Evolutionary conservation across 2,797 vertebrate genomes (phyloP), one percentile per base, ranked within the genome.

Genomic region (Acanthurus leucopareius): DNA sequence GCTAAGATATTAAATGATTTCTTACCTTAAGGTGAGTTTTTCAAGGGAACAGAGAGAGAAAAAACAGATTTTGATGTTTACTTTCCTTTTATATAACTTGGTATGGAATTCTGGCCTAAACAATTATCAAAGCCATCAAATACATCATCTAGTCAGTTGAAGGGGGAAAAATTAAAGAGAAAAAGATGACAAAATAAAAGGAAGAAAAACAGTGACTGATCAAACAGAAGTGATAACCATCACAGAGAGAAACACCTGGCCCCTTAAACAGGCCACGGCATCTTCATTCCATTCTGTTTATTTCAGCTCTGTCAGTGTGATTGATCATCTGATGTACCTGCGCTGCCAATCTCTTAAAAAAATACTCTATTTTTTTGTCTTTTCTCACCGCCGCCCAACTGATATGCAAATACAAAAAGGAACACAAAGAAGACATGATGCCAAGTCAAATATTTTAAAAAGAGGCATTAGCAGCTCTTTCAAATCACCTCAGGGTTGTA

Each of bases 271-370:
- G 77, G 57, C 70, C 14, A 42, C 70, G 7, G 32, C 51, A 59
- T 89, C 75, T 86, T 89, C 80, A 86, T 83, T 92, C 80, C 78
- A 69, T 70, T 87, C 74, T 71, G 79, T 90, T 85, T 82, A 66
- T 89, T 91, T 86, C 81, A 86, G 68, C 54, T 80, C 66, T 89
- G 92, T 92, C 90, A 87, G 22, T 32, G 82, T 92, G 93, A 93
- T 91, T 88, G 87, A 93, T 93, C 82, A 80, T 85, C 80, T 94
- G 82, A 92, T 92, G 78, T 76, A 82, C 68, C 70, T 69, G 56
- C 16, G 45, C 69, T 86, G 84, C 75, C 78, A 91, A 66, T 92
- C 77, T 76, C 61, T 65, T 44, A 52, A 71, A 52, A 71, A 89
- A 75, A 72, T 58, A 58, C 66, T 73, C 20, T 51, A 17, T 60